These are phyloP conservation scores for Phaenicophaeus curvirostris DNA, from an alignment of 2,797 vertebrate species.

Conservation along the genomic window DNA sequence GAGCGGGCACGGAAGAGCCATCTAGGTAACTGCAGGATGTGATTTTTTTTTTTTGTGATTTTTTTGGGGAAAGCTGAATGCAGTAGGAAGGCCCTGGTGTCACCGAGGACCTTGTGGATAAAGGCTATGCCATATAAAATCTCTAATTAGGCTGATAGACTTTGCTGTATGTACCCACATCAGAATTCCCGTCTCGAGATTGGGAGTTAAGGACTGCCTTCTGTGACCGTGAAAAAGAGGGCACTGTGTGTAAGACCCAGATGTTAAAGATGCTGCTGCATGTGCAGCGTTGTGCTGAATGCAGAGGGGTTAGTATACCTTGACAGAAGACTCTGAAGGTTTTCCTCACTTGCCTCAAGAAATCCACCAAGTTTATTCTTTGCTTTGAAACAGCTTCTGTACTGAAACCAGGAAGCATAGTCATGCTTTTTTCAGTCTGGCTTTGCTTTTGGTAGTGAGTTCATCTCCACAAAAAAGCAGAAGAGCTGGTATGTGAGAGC, in stretches of 20 bases:
- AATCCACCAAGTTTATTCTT: conserved; percentile 20
- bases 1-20: neutral
- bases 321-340: neutral
- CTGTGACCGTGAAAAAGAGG: conserved; percentile 21
- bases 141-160: neutral
- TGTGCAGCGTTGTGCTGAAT: conserved; percentile 2
- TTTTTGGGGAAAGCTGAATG: neutral
- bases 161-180: neutral
- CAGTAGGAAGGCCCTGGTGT: neutral
- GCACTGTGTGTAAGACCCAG: neutral
- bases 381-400: neutral
- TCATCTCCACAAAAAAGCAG: neutral
- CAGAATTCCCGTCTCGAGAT: neutral
- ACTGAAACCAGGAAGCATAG: neutral
- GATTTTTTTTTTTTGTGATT: neutral
- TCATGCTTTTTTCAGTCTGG: neutral
- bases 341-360: conserved; percentile 38
- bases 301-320: conserved; percentile 26
- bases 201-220: neutral
- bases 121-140: neutral
- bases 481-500: neutral
- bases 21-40: neutral
- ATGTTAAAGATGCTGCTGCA: conserved; percentile 18
- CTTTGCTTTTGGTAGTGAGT: neutral
- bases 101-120: neutral